These are phyloP conservation scores for Drosophila repletoides DNA, from an alignment of 1,140 invertebrate species.

Conservation along the genomic window DNA sequence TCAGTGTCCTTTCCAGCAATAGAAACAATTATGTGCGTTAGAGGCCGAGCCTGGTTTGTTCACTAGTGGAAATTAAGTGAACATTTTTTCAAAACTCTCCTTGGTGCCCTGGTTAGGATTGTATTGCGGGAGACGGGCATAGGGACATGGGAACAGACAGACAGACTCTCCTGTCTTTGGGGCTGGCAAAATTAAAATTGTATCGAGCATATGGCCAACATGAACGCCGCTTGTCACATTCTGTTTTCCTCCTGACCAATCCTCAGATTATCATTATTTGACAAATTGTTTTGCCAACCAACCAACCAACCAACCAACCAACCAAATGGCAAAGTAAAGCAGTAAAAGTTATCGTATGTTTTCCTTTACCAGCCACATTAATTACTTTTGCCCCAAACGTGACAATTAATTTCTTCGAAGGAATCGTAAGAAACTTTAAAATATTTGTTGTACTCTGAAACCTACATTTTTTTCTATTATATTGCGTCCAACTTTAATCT, in stretches of 20 bases:
- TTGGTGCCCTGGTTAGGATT: no score
- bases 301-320: slow-evolving; percentile 3
- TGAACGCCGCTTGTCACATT: slow-evolving; percentile 31
- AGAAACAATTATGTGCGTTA: slow-evolving; percentile 79
- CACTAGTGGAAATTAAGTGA: slow-evolving; percentile 75
- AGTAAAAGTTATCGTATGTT: neutral
- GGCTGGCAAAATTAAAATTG: slow-evolving; percentile 4
- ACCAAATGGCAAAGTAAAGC: neutral
- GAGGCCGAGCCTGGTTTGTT: slow-evolving; percentile 51
- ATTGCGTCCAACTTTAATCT: no score
- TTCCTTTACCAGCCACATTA: neutral
- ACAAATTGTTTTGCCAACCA: slow-evolving; percentile 38
- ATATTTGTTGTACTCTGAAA: no score
- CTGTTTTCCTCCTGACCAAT: slow-evolving; percentile 30
- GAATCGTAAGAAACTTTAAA: no score
- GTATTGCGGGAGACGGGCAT: no score
- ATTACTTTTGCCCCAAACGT: neutral
- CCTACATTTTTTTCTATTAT: no score
- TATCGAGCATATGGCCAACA: slow-evolving; percentile 32
- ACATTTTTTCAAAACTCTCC: slow-evolving; percentile 60
- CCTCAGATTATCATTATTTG: slow-evolving; percentile 53
- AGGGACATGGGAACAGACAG: no score
- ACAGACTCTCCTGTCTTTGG: slow-evolving; percentile 1
- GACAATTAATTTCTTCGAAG: no score
- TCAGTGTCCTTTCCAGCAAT: slow-evolving; percentile 4